Evolutionary conservation across 2,797 vertebrate genomes (phyloP).

Genomic region (Cyclura pinguis): DNA sequence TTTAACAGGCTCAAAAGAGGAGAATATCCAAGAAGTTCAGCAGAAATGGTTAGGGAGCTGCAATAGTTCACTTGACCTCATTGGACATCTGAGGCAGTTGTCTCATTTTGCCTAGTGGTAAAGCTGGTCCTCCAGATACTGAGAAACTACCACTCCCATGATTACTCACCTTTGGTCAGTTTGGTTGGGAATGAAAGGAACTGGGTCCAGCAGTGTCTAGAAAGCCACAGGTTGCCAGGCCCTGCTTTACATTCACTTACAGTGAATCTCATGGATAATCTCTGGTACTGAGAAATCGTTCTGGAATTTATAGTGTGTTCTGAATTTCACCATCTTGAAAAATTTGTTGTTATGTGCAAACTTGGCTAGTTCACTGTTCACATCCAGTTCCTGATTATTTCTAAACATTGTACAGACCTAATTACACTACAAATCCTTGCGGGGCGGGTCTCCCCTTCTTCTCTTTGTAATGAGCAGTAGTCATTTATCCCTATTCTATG

Average conservation of each 20-base stretch:
- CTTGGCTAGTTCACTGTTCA: background rate
- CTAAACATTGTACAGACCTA: background rate
- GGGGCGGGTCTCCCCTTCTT: background rate
- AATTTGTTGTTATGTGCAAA: background rate
- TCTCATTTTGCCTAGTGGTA: too few relatives aligned
- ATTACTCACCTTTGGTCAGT: background rate
- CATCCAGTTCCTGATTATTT: background rate
- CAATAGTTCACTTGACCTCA: too few relatives aligned
- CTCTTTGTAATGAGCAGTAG: background rate
- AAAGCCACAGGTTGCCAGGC: background rate
- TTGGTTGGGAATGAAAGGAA: background rate
- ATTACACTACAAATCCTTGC: background rate
- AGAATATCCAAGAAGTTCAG: background rate
- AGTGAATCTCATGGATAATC: background rate
- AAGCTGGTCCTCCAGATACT: background rate
- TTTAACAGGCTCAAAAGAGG: background rate
- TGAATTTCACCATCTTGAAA: background rate
- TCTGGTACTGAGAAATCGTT: background rate
- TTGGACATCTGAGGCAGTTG: too few relatives aligned
- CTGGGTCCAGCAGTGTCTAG: background rate
- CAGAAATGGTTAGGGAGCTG: too few relatives aligned
- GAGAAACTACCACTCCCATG: background rate
- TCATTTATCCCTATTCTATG: background rate
- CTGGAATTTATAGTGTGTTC: background rate
- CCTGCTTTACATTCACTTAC: background rate